Evolutionary conservation across 2,888 invertebrate genomes (phyloP), one percentile per base, ranked within the genome.

Genomic region (Carterocephalus palaemon): DNA sequence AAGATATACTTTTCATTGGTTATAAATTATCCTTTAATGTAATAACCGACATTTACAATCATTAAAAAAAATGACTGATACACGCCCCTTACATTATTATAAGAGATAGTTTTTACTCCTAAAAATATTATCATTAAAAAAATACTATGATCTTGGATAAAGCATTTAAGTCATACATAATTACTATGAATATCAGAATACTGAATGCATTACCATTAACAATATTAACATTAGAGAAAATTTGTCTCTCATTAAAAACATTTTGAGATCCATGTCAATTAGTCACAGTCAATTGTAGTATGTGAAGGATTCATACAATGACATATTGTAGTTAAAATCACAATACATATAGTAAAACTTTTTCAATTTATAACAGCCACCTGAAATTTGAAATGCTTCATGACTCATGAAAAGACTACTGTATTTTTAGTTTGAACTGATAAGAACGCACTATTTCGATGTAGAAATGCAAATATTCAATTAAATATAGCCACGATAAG

Each of bases 101-200:
- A 56, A 33, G 48, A 57, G 51, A 58, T 52, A 56, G 57, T 51
- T 48, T n/a, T 50, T 58, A 56, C 38, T 47, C 48, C 58, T 63
- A 63, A 38, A 57, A 62, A 60, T 64, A 64, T 67, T 49, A 59
- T 67, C 57, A 57, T 70, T 72, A 72, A 72, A 75, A 79, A 81
- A 78, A 80, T 77, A 76, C 69, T 76, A 73, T 75, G 59, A 62
- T 67, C 59, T 70, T 62, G 65, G 57, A 57, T 70, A 48, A 75
- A 76, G 75, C 72, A 67, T 63, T 70, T 67, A 64, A 46, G 48
- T 57, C 43, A 60, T 61, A 60, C 53, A 40, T 51, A 49, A 49
- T 52, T 48, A 54, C 48, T 54, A 45, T 54, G 52, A 59, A 53
- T 56, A 55, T 53, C 55, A 53, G 55, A 50, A 38, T 78, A 78